Percentiles rank a stretch among this genome's conserved stretches.
Evolutionary conservation across 2,888 invertebrate species (phyloP).

Genomic region (Celastrina argiolus): DNA sequence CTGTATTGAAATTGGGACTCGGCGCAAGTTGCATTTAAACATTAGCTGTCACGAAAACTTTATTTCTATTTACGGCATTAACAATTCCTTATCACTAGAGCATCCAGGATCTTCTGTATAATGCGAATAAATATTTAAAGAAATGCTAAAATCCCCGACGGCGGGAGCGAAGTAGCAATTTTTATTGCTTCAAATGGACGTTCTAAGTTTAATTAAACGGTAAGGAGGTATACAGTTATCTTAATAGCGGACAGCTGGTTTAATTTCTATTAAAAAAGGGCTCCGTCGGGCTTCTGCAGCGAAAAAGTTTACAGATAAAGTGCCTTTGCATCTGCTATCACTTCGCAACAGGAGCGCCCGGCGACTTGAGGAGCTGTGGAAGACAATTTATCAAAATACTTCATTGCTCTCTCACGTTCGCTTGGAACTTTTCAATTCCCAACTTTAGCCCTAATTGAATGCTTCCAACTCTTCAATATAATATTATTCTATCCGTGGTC

Average conservation of each 20-base stretch:
- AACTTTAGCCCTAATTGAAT: conserved; percentile 20
- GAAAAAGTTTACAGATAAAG: conserved; percentile 72
- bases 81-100: conserved; percentile 1
- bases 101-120: background rate
- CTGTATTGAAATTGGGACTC: background rate
- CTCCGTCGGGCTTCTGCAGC: conserved; percentile 48
- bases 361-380: conserved; percentile 49
- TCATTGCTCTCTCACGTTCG: conserved; percentile 8
- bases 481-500: background rate
- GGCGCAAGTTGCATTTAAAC: background rate
- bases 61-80: background rate
- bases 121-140: conserved; percentile 21
- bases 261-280: conserved; percentile 68
- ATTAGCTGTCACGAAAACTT: background rate
- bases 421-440: conserved; percentile 37
- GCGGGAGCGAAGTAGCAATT: conserved; percentile 8
- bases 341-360: conserved; percentile 38
- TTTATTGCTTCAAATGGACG: conserved; percentile 26
- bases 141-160: conserved; percentile 18
- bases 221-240: conserved; percentile 55
- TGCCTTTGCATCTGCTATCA: conserved; percentile 57
- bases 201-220: conserved; percentile 51
- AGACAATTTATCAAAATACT: conserved; percentile 47
- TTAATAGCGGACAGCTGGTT: conserved; percentile 62
- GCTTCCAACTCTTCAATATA: background rate